These are phyloP conservation scores for Lucilia cuprina DNA, from an alignment of 1,140 invertebrate species.

Conservation along the genomic window DNA sequence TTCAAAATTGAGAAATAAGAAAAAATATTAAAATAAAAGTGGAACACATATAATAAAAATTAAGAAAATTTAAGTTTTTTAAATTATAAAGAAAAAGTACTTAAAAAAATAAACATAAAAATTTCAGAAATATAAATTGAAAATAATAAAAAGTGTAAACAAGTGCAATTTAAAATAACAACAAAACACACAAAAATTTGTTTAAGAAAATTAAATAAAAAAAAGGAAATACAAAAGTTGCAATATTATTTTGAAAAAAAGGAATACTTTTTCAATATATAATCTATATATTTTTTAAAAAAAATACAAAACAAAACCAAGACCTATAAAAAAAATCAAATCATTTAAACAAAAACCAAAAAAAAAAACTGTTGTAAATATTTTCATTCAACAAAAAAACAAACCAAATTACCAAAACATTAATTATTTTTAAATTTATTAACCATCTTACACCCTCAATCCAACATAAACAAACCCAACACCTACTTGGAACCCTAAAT, in stretches of 20 bases:
- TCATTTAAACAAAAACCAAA: slow-evolving; percentile 37
- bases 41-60: not conserved
- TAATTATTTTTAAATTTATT: slow-evolving; percentile 5
- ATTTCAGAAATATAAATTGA: not conserved
- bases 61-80: not conserved
- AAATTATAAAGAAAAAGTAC: too few species aligned
- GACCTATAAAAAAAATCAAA: slow-evolving; percentile 16
- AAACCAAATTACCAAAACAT: slow-evolving; percentile 16
- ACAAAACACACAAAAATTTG: not conserved
- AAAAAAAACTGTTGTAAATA: slow-evolving; percentile 56
- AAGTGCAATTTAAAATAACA: slow-evolving; percentile 14
- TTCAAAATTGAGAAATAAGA: not conserved
- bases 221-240: slow-evolving; percentile 60
- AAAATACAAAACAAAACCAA: slow-evolving; percentile 2
- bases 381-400: slow-evolving; percentile 38
- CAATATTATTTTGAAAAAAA: slow-evolving; percentile 52
- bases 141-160: not conserved
- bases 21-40: not conserved
- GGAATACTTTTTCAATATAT: slow-evolving; percentile 33
- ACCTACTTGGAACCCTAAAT: not conserved
- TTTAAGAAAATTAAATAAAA: not conserved
- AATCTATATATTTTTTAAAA: not conserved
- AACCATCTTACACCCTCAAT: not conserved
- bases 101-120: not conserved
- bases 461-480: not conserved